Conservation (phyloP, 2,113 vertebrate species). For the Aythya baeri region DNA sequence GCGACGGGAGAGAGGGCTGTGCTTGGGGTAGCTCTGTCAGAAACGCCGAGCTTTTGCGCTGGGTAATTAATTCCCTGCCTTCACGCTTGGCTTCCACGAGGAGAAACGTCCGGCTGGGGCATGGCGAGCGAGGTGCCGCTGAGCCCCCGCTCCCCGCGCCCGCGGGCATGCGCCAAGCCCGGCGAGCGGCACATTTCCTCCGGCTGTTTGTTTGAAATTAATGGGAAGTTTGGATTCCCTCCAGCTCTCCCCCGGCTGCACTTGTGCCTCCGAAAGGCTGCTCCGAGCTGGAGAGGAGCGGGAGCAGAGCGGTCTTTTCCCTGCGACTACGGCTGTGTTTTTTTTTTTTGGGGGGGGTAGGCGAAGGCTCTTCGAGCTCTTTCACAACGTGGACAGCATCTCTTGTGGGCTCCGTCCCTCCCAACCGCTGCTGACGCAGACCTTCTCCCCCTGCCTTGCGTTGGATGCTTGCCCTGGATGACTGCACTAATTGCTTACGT, state of each 20-base stretch:
- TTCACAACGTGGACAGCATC: slow-evolving; percentile 24
- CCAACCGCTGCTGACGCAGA: slow-evolving; percentile 56
- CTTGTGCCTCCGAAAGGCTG: background rate
- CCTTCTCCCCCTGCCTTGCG: slow-evolving; percentile 38
- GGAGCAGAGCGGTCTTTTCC: background rate
- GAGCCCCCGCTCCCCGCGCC: background rate
- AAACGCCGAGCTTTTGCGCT: background rate
- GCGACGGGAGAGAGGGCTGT: background rate
- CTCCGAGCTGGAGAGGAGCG: background rate
- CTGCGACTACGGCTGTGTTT: background rate
- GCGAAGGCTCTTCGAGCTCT: background rate
- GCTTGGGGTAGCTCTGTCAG: background rate
- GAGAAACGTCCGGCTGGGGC: background rate
- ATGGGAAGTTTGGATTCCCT: background rate
- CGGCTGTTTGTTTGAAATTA: background rate
- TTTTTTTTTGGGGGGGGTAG: background rate
- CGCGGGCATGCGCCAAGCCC: background rate
- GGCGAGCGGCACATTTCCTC: background rate
- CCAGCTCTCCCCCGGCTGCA: background rate
- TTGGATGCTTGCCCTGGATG: slow-evolving; percentile 61
- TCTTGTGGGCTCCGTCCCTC: slow-evolving; percentile 37
- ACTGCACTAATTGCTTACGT: slow-evolving; percentile 66
- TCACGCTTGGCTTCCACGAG: rapidly evolving
- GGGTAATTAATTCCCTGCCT: background rate
- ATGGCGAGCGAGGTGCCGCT: background rate